A percentile compares a stretch with the other conserved stretches of the same genome.
phyloP scores from a whole-genome alignment of 2,797 vertebrate species.

The Oreortyx pictus region DNA sequence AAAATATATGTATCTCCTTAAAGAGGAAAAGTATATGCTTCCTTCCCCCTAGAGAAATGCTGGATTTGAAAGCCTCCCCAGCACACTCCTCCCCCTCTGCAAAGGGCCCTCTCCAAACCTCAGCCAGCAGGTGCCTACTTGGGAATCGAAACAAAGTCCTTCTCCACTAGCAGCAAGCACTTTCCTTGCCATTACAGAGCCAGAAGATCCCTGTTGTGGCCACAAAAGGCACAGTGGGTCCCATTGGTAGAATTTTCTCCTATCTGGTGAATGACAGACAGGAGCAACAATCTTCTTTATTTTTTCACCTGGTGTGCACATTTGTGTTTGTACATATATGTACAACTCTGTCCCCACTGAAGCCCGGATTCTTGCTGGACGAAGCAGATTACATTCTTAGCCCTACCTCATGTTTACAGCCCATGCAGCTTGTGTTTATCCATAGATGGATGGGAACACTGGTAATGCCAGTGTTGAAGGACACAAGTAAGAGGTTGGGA shows the following conservation, averaged over 20 bases:
- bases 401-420: background rate
- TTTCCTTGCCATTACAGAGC: background rate
- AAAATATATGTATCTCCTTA: background rate
- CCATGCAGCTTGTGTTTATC: rapidly evolving
- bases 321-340: too few species aligned
- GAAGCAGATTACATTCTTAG: background rate
- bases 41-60: background rate
- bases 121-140: background rate
- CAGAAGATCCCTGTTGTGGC: background rate
- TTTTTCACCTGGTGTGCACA: background rate
- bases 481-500: background rate
- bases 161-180: background rate
- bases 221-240: background rate
- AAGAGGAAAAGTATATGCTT: background rate
- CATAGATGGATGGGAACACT: background rate
- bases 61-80: background rate
- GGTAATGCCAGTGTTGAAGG: background rate
- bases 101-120: background rate
- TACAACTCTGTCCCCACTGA: background rate
- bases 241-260: background rate
- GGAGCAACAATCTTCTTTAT: background rate
- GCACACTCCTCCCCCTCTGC: background rate
- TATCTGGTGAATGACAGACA: background rate
- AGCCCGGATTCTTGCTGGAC: background rate
- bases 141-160: background rate